A percentile compares a stretch with the other conserved stretches of the same genome.
phyloP scores from a whole-genome alignment of 2,797 vertebrate species.

The Cetoscarus ocellatus region DNA sequence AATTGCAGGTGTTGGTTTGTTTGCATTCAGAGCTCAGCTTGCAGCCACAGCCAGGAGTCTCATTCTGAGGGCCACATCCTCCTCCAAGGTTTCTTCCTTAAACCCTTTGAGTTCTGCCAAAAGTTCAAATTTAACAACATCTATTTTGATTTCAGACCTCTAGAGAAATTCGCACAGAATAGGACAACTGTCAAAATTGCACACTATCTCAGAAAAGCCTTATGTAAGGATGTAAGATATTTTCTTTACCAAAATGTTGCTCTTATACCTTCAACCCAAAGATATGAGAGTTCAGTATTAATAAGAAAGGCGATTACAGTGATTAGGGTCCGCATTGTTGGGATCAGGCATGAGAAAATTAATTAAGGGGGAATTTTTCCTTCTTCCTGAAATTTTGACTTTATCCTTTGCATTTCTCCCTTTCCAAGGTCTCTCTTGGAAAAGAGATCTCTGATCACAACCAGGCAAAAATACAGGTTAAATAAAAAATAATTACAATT shows the following conservation, averaged over 20 bases:
- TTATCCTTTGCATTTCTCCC: too few species aligned
- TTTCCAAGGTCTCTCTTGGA: too few species aligned
- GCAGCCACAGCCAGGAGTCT: slow-evolving; percentile 68
- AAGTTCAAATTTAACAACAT: slow-evolving; percentile 46
- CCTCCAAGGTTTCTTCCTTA: slow-evolving; percentile 65
- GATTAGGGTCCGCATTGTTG: too few species aligned
- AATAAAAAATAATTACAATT: too few species aligned
- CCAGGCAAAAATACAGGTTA: too few species aligned
- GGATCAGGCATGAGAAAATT: too few species aligned
- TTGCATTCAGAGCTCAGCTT: slow-evolving; percentile 78
- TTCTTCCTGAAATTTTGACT: too few species aligned
- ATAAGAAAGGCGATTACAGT: too few species aligned
- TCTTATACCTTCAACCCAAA: neutral
- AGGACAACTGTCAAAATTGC: slow-evolving; percentile 5
- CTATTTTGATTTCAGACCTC: slow-evolving; percentile 25
- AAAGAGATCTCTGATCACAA: too few species aligned
- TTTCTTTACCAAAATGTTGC: slow-evolving; percentile 23
- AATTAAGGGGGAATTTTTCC: too few species aligned
- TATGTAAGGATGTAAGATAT: slow-evolving; percentile 5
- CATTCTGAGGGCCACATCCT: slow-evolving; percentile 71
- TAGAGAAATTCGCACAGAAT: slow-evolving; percentile 27
- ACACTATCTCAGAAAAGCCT: slow-evolving; percentile 1
- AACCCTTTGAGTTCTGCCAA: slow-evolving; percentile 59
- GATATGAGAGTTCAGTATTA: too few species aligned
- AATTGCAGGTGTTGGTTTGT: slow-evolving; percentile 86